Evolutionary conservation across 35 echinoderm and acorn worm genomes (phyloP).

Genomic region (Stichopus chloronotus): DNA sequence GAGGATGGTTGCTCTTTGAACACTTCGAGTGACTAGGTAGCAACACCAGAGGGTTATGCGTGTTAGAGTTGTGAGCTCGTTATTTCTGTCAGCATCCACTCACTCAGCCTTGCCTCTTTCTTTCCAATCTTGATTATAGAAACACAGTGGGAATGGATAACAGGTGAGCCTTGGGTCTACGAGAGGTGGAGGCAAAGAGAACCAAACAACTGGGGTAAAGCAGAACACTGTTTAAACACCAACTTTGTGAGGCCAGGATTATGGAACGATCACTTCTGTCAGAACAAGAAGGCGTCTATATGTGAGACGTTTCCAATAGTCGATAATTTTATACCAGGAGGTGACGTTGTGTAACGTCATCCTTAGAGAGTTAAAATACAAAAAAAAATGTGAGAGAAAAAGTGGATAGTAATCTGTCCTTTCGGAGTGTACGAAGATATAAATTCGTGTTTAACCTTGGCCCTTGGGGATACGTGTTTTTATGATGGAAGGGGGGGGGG

Average conservation of each 20-base stretch:
- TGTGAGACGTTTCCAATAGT: neutral
- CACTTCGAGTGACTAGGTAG: no score
- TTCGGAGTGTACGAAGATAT: neutral
- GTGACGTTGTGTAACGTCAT: neutral
- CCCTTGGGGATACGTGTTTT: no score
- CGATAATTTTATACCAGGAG: neutral
- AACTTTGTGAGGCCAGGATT: constrained; percentile 41
- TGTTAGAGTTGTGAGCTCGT: no score
- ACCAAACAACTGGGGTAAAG: constrained; percentile 44
- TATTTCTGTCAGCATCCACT: no score
- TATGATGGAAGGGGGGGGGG: no score
- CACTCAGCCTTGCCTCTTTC: neutral
- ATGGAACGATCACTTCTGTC: constrained; percentile 55
- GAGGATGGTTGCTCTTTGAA: no score
- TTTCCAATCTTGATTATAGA: neutral
- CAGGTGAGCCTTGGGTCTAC: constrained; percentile 20
- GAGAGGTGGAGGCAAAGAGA: neutral
- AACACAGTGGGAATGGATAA: constrained; percentile 11
- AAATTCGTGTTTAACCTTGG: neutral
- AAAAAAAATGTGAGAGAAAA: neutral
- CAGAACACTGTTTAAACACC: constrained; percentile 34
- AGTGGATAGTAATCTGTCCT: neutral
- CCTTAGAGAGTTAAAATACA: neutral
- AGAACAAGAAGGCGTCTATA: constrained; percentile 39
- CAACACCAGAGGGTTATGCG: no score